These are phyloP conservation scores for Steatornis caripensis DNA, from an alignment of 2,113 vertebrate species.

Conservation along the genomic window DNA sequence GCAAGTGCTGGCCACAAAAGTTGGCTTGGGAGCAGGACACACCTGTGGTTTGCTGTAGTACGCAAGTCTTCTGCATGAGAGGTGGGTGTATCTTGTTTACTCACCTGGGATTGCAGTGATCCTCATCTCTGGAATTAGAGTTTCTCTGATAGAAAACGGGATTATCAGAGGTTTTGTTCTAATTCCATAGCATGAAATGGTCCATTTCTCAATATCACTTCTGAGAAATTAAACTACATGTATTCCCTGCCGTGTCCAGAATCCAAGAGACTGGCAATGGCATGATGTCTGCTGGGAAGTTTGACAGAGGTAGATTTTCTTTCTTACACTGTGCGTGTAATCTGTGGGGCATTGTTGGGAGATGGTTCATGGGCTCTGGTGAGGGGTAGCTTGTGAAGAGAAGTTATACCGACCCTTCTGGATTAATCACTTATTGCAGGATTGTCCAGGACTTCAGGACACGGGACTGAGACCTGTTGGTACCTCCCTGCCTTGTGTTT, in stretches of 20 bases:
- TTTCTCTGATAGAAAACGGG: background rate
- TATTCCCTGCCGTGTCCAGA: background rate
- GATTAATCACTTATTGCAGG: background rate
- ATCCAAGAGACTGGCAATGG: background rate
- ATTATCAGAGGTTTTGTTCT: background rate
- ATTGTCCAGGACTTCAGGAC: background rate
- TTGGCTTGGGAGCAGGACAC: background rate
- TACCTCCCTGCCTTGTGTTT: background rate
- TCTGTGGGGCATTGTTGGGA: background rate
- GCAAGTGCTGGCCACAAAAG: background rate
- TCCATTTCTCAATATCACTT: background rate
- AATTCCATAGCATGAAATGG: background rate
- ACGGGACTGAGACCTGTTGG: background rate
- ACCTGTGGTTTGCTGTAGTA: background rate
- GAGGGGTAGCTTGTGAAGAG: background rate
- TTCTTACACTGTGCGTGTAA: background rate
- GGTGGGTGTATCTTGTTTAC: background rate
- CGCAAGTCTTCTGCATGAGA: background rate
- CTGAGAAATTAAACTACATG: background rate
- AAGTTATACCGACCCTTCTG: background rate
- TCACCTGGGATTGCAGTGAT: background rate
- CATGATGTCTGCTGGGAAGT: background rate
- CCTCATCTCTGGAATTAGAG: background rate
- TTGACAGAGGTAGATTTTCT: background rate
- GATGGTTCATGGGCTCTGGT: background rate